Conservation (phyloP, 2,113 vertebrate genomes). For the Gopherus flavomarginatus region DNA sequence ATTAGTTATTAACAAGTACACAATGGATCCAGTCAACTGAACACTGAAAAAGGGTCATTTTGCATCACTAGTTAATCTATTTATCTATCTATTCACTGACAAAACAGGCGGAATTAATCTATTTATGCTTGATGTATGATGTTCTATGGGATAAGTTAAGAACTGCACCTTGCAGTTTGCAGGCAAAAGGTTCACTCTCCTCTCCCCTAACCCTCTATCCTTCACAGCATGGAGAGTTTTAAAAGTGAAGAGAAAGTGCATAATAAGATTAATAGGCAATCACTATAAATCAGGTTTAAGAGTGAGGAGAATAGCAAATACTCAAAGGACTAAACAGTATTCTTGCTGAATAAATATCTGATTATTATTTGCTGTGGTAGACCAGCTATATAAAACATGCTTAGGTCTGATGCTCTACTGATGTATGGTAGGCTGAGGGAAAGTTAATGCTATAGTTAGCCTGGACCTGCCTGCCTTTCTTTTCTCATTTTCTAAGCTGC, state of each 20-base stretch:
- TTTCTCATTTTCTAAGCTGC: constrained; percentile 74
- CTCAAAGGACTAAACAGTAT: constrained; percentile 20
- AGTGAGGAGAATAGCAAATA: constrained; percentile 12
- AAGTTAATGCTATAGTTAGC: constrained; percentile 74
- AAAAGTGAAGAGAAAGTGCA: background rate
- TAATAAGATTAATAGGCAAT: constrained; percentile 16
- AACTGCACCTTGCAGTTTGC: background rate
- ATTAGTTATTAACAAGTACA: constrained; percentile 34
- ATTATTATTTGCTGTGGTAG: constrained; percentile 56
- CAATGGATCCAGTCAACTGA: constrained; percentile 8
- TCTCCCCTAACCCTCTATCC: background rate
- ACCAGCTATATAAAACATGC: constrained; percentile 65
- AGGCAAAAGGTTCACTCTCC: background rate
- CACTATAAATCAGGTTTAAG: background rate
- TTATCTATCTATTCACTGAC: background rate
- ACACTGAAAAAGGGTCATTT: background rate
- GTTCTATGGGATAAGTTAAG: background rate
- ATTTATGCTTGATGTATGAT: background rate
- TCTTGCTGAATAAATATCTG: constrained; percentile 70
- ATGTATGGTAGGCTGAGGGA: constrained; percentile 60
- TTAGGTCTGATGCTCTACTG: constrained; percentile 69
- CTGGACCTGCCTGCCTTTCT: constrained; percentile 62
- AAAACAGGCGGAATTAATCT: background rate
- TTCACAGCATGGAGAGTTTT: background rate
- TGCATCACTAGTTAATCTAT: constrained; percentile 49